Percentiles rank a stretch among this genome's conserved stretches.
Conservation (phyloP, 2,113 vertebrate genomes). For the Gallinago paraguaiae region DNA sequence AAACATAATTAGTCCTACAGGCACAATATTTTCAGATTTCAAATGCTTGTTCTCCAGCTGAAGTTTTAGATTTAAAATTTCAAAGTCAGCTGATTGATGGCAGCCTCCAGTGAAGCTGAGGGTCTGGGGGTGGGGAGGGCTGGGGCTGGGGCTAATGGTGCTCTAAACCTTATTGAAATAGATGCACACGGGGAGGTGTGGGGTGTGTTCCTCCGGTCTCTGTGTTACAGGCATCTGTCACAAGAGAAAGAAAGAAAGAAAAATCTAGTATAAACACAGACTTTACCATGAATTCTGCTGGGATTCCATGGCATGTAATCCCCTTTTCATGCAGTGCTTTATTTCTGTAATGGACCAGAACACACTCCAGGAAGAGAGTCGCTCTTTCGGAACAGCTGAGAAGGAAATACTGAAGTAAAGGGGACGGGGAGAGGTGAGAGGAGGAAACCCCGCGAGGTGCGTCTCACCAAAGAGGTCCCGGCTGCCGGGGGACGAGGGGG, state of each 20-base stretch:
- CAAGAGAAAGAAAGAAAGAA: not conserved
- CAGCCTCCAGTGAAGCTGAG: not conserved
- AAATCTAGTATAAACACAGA: not conserved
- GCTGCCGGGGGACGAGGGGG: not conserved
- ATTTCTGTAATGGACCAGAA: not conserved
- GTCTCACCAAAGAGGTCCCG: rapidly evolving
- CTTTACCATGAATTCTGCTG: not conserved
- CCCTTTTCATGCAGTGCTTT: not conserved
- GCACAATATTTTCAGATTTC: conserved; percentile 68
- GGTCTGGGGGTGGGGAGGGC: not conserved
- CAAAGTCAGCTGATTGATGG: not conserved
- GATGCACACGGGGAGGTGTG: not conserved
- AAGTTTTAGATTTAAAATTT: conserved; percentile 48
- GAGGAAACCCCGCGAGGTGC: rapidly evolving
- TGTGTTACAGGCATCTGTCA: conserved; percentile 21
- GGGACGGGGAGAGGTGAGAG: not conserved
- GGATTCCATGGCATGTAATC: not conserved
- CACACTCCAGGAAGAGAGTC: not conserved
- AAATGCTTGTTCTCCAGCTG: conserved; percentile 68
- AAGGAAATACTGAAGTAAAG: not conserved
- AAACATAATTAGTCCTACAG: conserved; percentile 73
- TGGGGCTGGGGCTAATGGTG: not conserved
- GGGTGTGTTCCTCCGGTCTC: not conserved
- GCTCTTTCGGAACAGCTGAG: not conserved
- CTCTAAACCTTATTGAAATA: not conserved